Evolutionary conservation across 2,888 invertebrate genomes (phyloP).

Genomic region (Meandrusa payeni): DNA sequence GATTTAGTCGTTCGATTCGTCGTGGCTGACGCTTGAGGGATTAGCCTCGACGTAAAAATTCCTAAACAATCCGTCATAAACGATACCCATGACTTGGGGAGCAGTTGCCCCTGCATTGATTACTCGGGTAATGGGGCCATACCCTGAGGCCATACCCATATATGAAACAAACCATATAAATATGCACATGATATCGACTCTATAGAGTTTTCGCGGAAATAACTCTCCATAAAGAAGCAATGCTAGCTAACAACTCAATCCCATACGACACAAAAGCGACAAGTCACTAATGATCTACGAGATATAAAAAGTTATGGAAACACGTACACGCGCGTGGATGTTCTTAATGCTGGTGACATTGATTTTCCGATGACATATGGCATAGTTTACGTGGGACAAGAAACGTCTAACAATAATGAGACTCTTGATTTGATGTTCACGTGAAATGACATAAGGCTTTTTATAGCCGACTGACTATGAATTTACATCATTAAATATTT

Average conservation of each 20-base stretch:
- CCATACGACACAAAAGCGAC: constrained; percentile 8
- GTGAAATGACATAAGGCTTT: constrained; percentile 6
- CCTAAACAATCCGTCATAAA: no score
- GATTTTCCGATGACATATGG: constrained; percentile 16
- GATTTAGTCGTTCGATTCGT: no score
- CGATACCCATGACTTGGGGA: no score
- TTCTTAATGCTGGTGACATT: constrained; percentile 14
- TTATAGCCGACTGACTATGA: background rate
- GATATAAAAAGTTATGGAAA: constrained; percentile 2
- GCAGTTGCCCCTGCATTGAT: no score
- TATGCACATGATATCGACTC: constrained; percentile 3
- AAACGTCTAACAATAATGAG: constrained; percentile 26
- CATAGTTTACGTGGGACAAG: constrained; percentile 34
- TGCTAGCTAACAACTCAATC: constrained; percentile 2
- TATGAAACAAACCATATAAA: constrained; percentile 1
- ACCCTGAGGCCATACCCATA: no score
- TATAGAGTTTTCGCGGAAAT: background rate
- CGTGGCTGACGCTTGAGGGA: no score
- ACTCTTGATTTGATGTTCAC: constrained; percentile 2
- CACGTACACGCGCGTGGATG: background rate
- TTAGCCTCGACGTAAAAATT: no score
- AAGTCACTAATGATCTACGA: constrained; percentile 11
- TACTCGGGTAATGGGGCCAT: no score
- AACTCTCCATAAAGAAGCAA: background rate
- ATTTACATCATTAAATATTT: no score